A percentile compares a stretch with the other conserved stretches of the same genome.
Conservation (phyloP, 1,140 invertebrate species). For the Sycophaga agraensis region DNA sequence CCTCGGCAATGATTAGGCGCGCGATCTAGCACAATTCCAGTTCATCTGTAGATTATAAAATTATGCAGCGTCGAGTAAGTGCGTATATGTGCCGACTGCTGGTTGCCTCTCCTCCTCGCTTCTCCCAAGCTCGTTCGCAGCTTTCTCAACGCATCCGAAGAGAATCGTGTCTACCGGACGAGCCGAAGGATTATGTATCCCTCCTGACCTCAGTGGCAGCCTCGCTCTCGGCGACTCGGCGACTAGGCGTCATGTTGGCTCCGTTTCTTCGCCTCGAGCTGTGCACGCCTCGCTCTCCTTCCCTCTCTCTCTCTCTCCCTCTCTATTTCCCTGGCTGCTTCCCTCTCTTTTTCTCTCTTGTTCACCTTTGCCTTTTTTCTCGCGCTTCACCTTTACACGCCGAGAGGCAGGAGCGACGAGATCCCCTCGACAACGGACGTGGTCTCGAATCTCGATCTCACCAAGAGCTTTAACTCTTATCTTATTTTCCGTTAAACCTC, state of each 20-base stretch:
- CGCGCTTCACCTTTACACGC: no score
- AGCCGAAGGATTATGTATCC: conserved; percentile 11
- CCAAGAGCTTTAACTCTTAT: no score
- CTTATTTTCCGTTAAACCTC: neutral
- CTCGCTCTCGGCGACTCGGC: neutral
- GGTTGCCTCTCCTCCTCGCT: neutral
- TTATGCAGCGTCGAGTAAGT: no score
- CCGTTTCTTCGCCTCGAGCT: neutral
- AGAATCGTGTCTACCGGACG: conserved; percentile 3
- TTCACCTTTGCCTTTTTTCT: no score
- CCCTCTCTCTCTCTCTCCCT: neutral
- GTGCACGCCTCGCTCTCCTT: neutral
- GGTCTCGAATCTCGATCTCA: no score
- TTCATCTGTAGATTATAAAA: no score
- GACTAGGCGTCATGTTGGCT: conserved; percentile 1
- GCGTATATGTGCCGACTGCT: neutral
- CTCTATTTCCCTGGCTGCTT: neutral
- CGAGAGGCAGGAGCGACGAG: no score
- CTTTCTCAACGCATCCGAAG: neutral
- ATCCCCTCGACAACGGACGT: no score
- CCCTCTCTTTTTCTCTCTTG: neutral
- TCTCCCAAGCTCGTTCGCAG: neutral
- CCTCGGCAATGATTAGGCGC: no score
- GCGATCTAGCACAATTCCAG: no score
- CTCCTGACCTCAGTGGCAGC: neutral